Evolutionary conservation across 2,797 vertebrate species (phyloP).

Genomic region (Mormyrops attenuatus): DNA sequence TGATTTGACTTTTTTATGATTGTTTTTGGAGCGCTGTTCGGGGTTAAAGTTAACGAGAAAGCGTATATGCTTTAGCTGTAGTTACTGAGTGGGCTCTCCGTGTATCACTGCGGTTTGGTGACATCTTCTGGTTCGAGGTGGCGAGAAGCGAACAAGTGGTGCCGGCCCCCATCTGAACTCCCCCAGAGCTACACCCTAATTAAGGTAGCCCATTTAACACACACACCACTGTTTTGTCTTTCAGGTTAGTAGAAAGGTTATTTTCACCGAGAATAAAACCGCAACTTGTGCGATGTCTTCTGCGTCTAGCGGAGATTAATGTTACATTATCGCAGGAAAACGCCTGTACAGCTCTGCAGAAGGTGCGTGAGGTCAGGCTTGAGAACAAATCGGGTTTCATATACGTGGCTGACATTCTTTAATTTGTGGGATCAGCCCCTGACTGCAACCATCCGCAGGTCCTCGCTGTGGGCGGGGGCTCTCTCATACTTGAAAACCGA

Average conservation of each 20-base stretch:
- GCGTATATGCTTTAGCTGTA: neutral
- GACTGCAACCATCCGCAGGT: slow-evolving; percentile 64
- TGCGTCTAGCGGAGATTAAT: neutral
- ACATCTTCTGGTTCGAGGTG: slow-evolving; percentile 23
- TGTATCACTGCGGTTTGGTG: slow-evolving; percentile 21
- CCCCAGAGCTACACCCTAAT: neutral
- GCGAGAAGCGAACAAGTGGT: neutral
- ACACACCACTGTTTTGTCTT: neutral
- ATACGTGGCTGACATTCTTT: slow-evolving; percentile 71
- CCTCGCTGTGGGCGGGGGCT: slow-evolving; percentile 23
- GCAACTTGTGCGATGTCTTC: neutral
- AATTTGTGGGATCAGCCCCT: slow-evolving; percentile 60
- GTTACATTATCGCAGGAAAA: neutral
- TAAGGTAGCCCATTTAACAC: neutral
- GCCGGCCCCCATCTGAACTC: neutral
- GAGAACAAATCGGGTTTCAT: slow-evolving; percentile 67
- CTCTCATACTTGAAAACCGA: slow-evolving; percentile 23
- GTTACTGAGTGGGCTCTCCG: neutral
- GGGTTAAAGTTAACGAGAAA: neutral
- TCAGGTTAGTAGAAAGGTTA: neutral
- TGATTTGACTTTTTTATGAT: neutral
- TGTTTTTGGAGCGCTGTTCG: neutral
- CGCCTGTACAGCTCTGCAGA: neutral
- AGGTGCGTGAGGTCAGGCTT: neutral
- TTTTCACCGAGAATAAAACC: neutral